Evolutionary conservation across 92 coral and sea anemone genomes (phyloP), one percentile per base, ranked within the genome.

Genomic region (Hydrozoanthus gracilis): DNA sequence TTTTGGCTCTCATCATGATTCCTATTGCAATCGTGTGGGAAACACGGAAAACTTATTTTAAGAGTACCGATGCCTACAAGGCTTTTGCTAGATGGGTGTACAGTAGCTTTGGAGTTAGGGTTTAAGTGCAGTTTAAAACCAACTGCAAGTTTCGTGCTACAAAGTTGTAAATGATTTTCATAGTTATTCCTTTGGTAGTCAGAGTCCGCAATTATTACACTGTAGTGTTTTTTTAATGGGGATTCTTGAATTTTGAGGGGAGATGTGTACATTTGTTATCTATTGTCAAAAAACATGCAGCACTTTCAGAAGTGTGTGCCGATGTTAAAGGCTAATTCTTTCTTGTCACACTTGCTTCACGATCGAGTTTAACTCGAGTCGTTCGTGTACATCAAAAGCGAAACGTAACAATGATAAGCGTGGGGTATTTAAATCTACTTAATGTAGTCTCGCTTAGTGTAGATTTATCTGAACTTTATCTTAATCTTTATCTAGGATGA

Each of bases 1-100:
- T 96, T 46, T 71, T 96, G 77, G 99, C 99, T 4, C 82, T 96
- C 56, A 89, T 96, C 66, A 87, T 96, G 94, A 96, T 96, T 44
- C 99, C 98, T 20, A 88, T 96, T 45, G 99, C 98, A 14, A 91
- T 96, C 49, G 94, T 96, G 14, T 88, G 98, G 94, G 98, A 96
- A 72, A 93, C 94, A 10, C 91, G 98, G 39, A 96, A 95, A 79
- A 92, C 91, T 49, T 92, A 93, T 88, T 83, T 96, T 70, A 92
- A 96, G 86, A 86, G 96, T 51, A 92, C 98, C 46, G 88, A 92
- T 65, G 91, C 91, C 4, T 96, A 93, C 83, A 89, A 83, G 87
- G 87, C 95, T n/a, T 87, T 95, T 66, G 94, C 96, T 35, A 89
- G 94, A 86, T 92, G 93, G 92, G 90, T 87, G 71, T 92, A 82